Conservation (phyloP, 2,113 vertebrate genomes). For the Formicarius rufipectus region DNA sequence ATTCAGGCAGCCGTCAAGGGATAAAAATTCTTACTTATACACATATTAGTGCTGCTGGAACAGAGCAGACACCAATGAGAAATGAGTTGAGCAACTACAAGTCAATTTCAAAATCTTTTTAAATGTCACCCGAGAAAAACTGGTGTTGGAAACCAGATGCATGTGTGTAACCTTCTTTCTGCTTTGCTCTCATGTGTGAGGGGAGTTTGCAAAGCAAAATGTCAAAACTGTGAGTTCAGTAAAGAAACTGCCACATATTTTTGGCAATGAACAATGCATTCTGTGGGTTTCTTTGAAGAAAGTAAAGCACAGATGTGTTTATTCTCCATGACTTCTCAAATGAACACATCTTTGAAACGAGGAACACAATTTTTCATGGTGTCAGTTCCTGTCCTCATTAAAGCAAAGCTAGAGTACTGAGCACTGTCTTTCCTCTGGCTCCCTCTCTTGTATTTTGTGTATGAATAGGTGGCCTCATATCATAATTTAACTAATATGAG, state of each 20-base stretch:
- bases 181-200: neutral
- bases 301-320: neutral
- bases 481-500: fast-evolving
- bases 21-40: neutral
- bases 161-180: neutral
- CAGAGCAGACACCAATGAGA: neutral
- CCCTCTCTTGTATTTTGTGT: neutral
- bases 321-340: neutral
- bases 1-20: neutral
- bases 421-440: neutral
- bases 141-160: neutral
- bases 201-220: neutral
- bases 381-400: neutral
- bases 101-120: neutral
- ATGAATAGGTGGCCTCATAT: neutral
- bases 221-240: neutral
- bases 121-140: neutral
- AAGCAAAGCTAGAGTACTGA: neutral
- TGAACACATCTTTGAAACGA: neutral
- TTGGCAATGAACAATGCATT: neutral
- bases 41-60: neutral
- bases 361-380: neutral
- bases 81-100: neutral
- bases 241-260: neutral
- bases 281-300: neutral